Base-by-base conservation (phyloP, 2,113 vertebrate species). In the Colistium nudipinnis region DNA sequence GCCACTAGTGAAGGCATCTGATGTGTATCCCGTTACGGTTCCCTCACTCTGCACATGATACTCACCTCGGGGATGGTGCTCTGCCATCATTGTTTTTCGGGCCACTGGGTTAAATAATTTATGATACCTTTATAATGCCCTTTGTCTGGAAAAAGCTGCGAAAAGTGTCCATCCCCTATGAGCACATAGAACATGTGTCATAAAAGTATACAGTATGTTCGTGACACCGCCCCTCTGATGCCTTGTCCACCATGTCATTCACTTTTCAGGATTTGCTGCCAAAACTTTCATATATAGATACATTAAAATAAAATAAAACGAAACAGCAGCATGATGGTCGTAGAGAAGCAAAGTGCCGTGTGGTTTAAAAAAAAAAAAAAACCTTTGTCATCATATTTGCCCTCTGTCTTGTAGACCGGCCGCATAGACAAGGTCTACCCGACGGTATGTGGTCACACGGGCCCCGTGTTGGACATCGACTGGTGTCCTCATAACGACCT, bases 401-500 rank as follows among this genome's bases (percentile, higher is more conserved):
- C 19, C 17, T 60, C 28, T 81, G 41, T 84, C 24, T 62, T 17
- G 1, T 14, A 92, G 90, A 87, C 84, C 3, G 90, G 91, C 24
- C 89, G 89, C 31, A 92, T 91, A 70, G 89, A 91, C 84, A 92
- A 90, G 88, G 93, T 94, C 63, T 98, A 98, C 87, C 97, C 97
- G 0, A 97, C 96, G 4, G 97, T 99, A 22, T 99, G 97, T 39
- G 97, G 97, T 22, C 97, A 99, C 91, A 98, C 96, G 0, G 97
- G 96, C 69, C 97, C 96, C 0, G 97, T 99, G 86, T 90, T 99
- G 79, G 97, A 99, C 90, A 96, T 99, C 17, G 96, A 98, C 53
- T 99, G 97, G 97, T 98, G 97, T 87, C 97, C 97, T 48, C 96
- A 99, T 51, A 98, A 98, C 0, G 97, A 99, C 84, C 96, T 93